Evolutionary conservation across 2,113 vertebrate species (phyloP).

Genomic region (Siniperca chuatsi): DNA sequence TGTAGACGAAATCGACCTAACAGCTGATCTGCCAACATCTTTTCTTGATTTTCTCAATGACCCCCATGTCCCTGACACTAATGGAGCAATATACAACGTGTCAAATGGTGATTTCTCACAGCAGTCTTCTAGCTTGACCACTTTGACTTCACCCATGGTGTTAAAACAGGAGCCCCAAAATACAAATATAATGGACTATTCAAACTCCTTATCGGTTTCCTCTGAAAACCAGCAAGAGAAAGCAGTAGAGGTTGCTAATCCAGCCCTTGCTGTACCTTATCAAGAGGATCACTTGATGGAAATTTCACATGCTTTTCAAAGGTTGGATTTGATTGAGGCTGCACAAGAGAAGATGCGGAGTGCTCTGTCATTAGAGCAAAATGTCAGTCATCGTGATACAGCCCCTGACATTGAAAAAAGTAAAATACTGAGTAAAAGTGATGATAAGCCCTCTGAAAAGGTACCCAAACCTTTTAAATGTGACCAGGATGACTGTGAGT

Average conservation of each 20-base stretch:
- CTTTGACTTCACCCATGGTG: conserved; percentile 68
- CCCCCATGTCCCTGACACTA: conserved; percentile 81
- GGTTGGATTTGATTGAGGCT: conserved; percentile 90
- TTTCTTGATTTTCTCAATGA: conserved; percentile 96
- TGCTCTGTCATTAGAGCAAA: conserved; percentile 63
- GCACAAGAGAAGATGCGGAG: conserved; percentile 71
- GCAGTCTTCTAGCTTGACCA: conserved; percentile 72
- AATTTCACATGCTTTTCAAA: conserved; percentile 92
- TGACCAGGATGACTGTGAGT: conserved; percentile 91
- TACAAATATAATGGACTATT: conserved; percentile 72
- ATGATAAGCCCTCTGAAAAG: conserved; percentile 80
- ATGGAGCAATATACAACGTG: conserved; percentile 70
- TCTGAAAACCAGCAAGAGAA: conserved; percentile 71
- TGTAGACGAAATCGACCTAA: conserved; percentile 93
- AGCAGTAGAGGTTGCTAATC: conserved; percentile 52
- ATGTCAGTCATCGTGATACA: conserved; percentile 69
- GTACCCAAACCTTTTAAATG: conserved; percentile 94
- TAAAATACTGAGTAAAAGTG: conserved; percentile 65
- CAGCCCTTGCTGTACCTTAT: conserved; percentile 43
- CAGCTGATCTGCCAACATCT: conserved; percentile 90
- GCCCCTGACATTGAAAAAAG: conserved; percentile 70
- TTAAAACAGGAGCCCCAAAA: conserved; percentile 75
- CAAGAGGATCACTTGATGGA: conserved; percentile 90
- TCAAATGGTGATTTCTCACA: conserved; percentile 80
- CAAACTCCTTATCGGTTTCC: conserved; percentile 52